Evolutionary conservation across 2,113 vertebrate genomes (phyloP), one percentile per base, ranked within the genome.

Genomic region (Eulemur rufifrons): DNA sequence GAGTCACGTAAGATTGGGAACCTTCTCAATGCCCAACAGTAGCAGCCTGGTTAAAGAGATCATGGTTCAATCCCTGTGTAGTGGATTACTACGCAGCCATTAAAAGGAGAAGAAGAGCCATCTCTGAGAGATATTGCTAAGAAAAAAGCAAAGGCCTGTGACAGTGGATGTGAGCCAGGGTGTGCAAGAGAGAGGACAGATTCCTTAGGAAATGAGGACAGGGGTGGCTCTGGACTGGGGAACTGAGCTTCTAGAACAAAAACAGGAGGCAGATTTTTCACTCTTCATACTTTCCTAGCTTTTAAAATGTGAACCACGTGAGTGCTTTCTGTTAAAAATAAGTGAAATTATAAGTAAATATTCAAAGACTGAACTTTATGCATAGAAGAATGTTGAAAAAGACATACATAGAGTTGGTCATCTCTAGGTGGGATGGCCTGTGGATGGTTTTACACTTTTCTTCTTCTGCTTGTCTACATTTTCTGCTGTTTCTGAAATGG

Each of bases 121-220:
- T 8, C 11, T 59, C 63, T 47, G 34, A 73, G 15, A 74, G 1
- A 3, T 6, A 52, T 0, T 8, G 56, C 39, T 37, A 84, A 90
- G 56, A 77, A 50, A 63, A 85, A 84, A 39, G 14, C 25, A 2
- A 37, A 69, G 37, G 12, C 34, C 15, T 21, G 2, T 21, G 50
- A 6, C 6, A 4, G 29, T 23, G 17, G 29, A 20, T 47, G 0
- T 42, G 50, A 14, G 25, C 29, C 73, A 0, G 0, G 11, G 10
- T 27, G 12, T n/a, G 2, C 12, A 5, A 12, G 42, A 63, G 32
- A 27, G 56, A 8, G 42, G 21, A 87, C 39, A 54, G 42, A 45
- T 21, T 11, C 39, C 29, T 3, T 8, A 61, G 52, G 45, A 81
- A 52, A 4, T 8, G 39, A n/a, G 1, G 9, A 6, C 5, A 0